Evolutionary conservation across 2,888 invertebrate species (phyloP).

Genomic region (Chrysotoxum bicinctum): DNA sequence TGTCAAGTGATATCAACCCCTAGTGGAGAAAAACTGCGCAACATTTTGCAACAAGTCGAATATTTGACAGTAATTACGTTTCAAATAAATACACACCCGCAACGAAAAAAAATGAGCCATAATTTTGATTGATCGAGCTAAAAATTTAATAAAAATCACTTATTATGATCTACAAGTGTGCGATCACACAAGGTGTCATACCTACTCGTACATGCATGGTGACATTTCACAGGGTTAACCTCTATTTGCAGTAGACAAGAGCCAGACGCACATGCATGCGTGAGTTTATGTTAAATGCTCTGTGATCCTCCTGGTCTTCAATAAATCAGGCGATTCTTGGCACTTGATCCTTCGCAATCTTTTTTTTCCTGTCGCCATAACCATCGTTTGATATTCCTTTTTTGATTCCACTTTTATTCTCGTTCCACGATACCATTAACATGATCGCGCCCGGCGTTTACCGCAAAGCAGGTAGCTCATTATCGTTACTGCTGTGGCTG

Average conservation of each 20-base stretch:
- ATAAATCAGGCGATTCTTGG: constrained; percentile 11
- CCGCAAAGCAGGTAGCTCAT: constrained; percentile 30
- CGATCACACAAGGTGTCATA: not conserved
- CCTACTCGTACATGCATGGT: constrained; percentile 5
- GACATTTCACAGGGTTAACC: constrained; percentile 46
- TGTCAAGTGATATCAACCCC: constrained; percentile 58
- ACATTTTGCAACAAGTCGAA: not conserved
- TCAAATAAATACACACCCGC: constrained; percentile 29
- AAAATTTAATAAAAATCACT: not conserved
- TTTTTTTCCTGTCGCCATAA: not conserved
- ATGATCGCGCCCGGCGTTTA: constrained; percentile 6
- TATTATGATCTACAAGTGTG: not conserved
- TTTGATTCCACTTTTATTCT: constrained; percentile 51
- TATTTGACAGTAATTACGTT: constrained; percentile 38
- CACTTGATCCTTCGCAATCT: constrained; percentile 52
- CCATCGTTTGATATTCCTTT: constrained; percentile 16
- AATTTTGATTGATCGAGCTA: not conserved
- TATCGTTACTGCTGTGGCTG: not conserved
- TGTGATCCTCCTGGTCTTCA: not conserved
- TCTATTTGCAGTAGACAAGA: constrained; percentile 18
- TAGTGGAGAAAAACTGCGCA: constrained; percentile 33
- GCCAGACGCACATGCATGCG: constrained; percentile 1
- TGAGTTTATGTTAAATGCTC: not conserved
- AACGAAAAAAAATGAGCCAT: not conserved
- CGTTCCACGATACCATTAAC: constrained; percentile 3